phyloP scores from a whole-genome alignment of 2,113 vertebrate species.

The Acanthochromis polyacanthus region DNA sequence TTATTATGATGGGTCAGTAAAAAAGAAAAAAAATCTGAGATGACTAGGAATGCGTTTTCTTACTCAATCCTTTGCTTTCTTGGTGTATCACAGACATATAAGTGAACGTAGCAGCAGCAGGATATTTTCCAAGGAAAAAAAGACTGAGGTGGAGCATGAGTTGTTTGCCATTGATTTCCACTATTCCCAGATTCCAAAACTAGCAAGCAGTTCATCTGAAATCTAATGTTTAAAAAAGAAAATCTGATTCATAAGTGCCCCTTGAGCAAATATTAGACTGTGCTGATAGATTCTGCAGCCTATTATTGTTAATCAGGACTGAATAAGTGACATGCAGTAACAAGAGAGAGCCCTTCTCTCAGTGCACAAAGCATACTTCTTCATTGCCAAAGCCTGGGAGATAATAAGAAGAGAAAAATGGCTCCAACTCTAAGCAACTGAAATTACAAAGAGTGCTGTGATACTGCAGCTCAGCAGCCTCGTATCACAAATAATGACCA shows the following conservation, averaged over 20 bases:
- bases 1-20: conserved; percentile 2
- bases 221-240: conserved; percentile 21
- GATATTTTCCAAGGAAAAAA: conserved; percentile 31
- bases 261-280: conserved; percentile 22
- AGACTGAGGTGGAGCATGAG: neutral
- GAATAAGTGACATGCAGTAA: conserved; percentile 41
- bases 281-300: conserved; percentile 15
- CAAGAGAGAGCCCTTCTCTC: conserved; percentile 14
- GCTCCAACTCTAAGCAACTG: conserved; percentile 31
- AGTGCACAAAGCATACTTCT: neutral
- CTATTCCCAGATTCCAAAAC: conserved; percentile 25
- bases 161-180: conserved; percentile 8
- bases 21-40: neutral
- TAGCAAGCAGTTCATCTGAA: neutral
- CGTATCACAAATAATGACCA: conserved; percentile 59
- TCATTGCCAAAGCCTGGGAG: conserved; percentile 16
- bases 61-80: neutral
- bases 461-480: conserved; percentile 45
- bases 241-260: conserved; percentile 13
- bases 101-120: conserved; percentile 7
- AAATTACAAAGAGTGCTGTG: conserved; percentile 59
- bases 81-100: neutral
- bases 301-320: conserved; percentile 49
- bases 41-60: neutral
- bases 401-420: conserved; percentile 51